Base-by-base conservation (phyloP, 1,140 invertebrate genomes). In the Papilio xuthus region DNA sequence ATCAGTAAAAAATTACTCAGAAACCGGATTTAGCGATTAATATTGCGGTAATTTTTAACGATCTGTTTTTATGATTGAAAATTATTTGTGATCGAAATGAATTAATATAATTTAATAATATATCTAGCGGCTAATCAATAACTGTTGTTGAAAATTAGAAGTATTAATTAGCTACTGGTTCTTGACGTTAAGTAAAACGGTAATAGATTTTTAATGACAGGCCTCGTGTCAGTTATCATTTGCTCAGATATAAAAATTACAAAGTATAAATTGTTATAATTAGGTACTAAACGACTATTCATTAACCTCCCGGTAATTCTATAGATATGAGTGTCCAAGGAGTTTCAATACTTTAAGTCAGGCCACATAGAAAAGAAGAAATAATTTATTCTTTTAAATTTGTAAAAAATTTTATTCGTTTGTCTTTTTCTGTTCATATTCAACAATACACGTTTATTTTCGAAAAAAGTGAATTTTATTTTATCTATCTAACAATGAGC, bases 201-300 rank as follows among this genome's bases (percentile, higher is more conserved):
- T 56, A 56, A 60, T 26, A 23, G 56, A 60, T 26, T 60, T 60
- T 60, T 60, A 60, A 26, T 60, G 56, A 60, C 26, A 9, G 23
- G 23, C 12, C 20, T 60, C 10, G 26, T 60, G 56, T 60, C 56
- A 9, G 23, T 60, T 60, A 72, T 77, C 63, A 72, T 23, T 67
- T 75, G 26, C 28, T 60, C 56, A 60, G 41, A 50, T 77, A 77
- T 72, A 67, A 63, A 63, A 75, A 60, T 79, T 63, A 37, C 13
- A 78, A 67, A 72, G 37, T 56, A 70, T 78, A 47, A 78, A 12
- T 60, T 20, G 20, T 60, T 60, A 10, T 60, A 15, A 47, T 23
- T 60, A 20, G 23, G 10, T 60, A 60, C 23, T 60, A 60, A 60
- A 26, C 23, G 20, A 26, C 23, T 10, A 23, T 20, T 26, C 56